Evolutionary conservation across 2,113 vertebrate genomes (phyloP), one percentile per base, ranked within the genome.

Genomic region (Acanthochromis polyacanthus): DNA sequence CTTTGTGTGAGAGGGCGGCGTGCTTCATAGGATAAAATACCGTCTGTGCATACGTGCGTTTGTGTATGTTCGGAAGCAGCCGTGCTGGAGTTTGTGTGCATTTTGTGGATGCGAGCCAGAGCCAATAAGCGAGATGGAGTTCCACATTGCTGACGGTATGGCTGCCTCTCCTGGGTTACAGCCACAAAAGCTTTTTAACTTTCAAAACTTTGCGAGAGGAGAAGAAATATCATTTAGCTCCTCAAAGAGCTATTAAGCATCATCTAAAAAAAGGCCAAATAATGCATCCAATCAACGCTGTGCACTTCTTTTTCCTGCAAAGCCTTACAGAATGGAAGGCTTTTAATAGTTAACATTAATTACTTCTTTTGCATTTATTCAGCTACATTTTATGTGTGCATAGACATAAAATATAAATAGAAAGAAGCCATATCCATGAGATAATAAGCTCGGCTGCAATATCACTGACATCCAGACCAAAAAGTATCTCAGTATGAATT

Each of bases 131-230:
- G 82, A 90, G 83, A 90, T 91, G 78, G 88, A 52, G 61, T 88
- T 91, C 78, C 85, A 88, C 80, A 83, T 81, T 88, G 87, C 84
- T 88, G 83, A 85, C 87, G 78, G 55, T 63, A 66, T 59, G 78
- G 80, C 82, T 76, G 60, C 71, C 50, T 63, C 43, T 86, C 43
- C 83, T 91, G 87, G 91, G 86, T 64, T 84, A 78, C 55, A 85
- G 89, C 91, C 91, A 91, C 81, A 84, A 92, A 89, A 92, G 88
- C 89, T 90, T 86, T 91, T 87, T 88, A 90, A 85, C 74, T 89
- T 90, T 86, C 56, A 66, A 72, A 87, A 86, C 66, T 65, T 71
- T 71, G 59, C 43, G 48, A 53, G 64, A 78, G 45, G 59, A 36
- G 67, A 76, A 73, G 68, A 89, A 83, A 82, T 83, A 87, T 83